Percentiles rank a stretch among this genome's conserved stretches.
Evolutionary conservation across 2,888 invertebrate species (phyloP).

Genomic region (Pristionchus arcanus): DNA sequence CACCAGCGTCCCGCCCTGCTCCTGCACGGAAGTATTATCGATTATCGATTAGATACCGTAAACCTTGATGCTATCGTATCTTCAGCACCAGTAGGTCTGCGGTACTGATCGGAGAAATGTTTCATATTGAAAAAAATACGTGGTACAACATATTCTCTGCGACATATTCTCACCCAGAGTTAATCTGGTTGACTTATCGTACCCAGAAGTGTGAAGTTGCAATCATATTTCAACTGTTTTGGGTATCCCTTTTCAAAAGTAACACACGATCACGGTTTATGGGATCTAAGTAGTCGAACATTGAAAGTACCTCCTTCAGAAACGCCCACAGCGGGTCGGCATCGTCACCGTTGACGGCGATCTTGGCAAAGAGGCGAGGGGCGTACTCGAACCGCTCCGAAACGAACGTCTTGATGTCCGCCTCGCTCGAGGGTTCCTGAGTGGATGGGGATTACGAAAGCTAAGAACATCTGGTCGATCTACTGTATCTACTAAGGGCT

Average conservation of each 20-base stretch:
- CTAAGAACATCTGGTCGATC: too few species aligned
- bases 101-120: background rate
- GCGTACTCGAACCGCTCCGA: slow-evolving; percentile 74
- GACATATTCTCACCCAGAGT: background rate
- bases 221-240: too few species aligned
- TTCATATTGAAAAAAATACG: background rate
- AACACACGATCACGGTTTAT: too few species aligned
- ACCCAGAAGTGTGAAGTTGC: background rate
- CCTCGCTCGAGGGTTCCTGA: slow-evolving; percentile 86
- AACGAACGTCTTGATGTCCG: slow-evolving; percentile 85
- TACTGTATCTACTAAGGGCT: too few species aligned
- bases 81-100: background rate
- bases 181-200: background rate
- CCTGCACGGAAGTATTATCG: slow-evolving; percentile 80
- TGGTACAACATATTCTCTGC: background rate
- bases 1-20: slow-evolving; percentile 80
- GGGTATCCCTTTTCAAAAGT: too few species aligned
- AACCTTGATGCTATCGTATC: background rate
- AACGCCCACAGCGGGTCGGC: slow-evolving; percentile 82
- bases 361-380: slow-evolving; percentile 83
- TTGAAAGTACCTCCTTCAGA: slow-evolving; percentile 46
- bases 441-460: background rate
- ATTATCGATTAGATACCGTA: background rate
- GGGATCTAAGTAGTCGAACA: background rate
- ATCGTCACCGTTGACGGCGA: slow-evolving; percentile 86